phyloP scores from a whole-genome alignment of 2,888 invertebrate species.

The Anaspis maculata region DNA sequence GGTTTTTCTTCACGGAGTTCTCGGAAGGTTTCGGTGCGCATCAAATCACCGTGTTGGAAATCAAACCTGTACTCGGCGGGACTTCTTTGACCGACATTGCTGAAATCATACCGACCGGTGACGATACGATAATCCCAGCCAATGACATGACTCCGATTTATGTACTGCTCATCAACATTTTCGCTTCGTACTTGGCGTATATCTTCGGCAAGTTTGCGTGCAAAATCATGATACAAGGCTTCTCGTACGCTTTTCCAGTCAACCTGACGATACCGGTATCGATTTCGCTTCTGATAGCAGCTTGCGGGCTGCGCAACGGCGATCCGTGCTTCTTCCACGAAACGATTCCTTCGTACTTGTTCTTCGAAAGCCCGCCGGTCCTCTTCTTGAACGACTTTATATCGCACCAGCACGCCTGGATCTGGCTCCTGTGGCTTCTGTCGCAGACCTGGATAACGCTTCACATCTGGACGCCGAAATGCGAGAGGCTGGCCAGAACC shows the following conservation, averaged over 20 bases:
- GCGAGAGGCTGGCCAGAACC: slow-evolving; percentile 92
- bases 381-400: slow-evolving; percentile 78
- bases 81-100: slow-evolving; percentile 63
- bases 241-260: slow-evolving; percentile 94
- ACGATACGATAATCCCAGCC: slow-evolving; percentile 64
- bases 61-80: slow-evolving; percentile 52
- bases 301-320: slow-evolving; percentile 77
- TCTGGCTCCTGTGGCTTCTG: slow-evolving; percentile 85
- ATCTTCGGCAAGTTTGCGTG: slow-evolving; percentile 94
- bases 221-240: slow-evolving; percentile 93
- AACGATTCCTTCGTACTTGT: slow-evolving; percentile 79
- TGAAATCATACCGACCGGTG: slow-evolving; percentile 67
- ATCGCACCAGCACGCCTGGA: slow-evolving; percentile 83
- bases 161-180: slow-evolving; percentile 71
- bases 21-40: slow-evolving; percentile 69
- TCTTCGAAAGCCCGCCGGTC: slow-evolving; percentile 82
- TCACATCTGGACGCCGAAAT: slow-evolving; percentile 97
- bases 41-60: slow-evolving; percentile 69
- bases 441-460: slow-evolving; percentile 96
- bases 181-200: slow-evolving; percentile 80
- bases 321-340: slow-evolving; percentile 86
- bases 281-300: slow-evolving; percentile 78
- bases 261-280: slow-evolving; percentile 87
- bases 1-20: slow-evolving; percentile 68
- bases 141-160: slow-evolving; percentile 65